These are phyloP conservation scores for Enteromius radiatus DNA, from an alignment of 2,797 vertebrate genomes.

Conservation along the genomic window DNA sequence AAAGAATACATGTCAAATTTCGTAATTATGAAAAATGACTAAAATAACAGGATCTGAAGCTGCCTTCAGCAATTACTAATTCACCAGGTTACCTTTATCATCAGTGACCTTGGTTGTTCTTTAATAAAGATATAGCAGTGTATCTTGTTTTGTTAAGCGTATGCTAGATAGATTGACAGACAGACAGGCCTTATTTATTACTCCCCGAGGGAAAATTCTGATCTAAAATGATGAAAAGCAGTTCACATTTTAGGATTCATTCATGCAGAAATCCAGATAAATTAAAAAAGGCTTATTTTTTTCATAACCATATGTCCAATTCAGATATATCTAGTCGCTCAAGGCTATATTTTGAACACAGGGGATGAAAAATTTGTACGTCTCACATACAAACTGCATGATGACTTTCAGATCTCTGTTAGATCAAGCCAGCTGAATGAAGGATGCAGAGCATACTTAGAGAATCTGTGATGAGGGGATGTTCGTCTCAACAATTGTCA, in stretches of 20 bases:
- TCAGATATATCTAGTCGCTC: slow-evolving; percentile 14
- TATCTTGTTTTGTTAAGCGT: background rate
- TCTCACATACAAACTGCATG: slow-evolving; percentile 23
- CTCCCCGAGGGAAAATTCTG: slow-evolving; percentile 5
- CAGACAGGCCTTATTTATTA: slow-evolving; percentile 34
- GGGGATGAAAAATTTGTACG: slow-evolving; percentile 27
- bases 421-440: slow-evolving; percentile 13
- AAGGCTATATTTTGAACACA: slow-evolving; percentile 24
- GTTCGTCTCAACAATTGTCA: background rate
- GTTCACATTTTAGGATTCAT: slow-evolving; percentile 12
- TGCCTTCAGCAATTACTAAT: background rate
- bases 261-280: slow-evolving; percentile 45
- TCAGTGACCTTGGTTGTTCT: slow-evolving; percentile 15
- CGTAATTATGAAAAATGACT: background rate
- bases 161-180: slow-evolving; percentile 18
- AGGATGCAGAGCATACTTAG: background rate
- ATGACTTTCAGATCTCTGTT: slow-evolving; percentile 21
- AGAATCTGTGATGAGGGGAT: slow-evolving; percentile 29
- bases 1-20: no score
- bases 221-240: slow-evolving; percentile 37
- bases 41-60: background rate
- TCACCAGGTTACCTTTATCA: background rate
- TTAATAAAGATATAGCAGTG: background rate
- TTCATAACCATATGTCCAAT: slow-evolving; percentile 33
- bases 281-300: slow-evolving; percentile 26